Conservation (phyloP, 2,113 vertebrate species). For the Rostratula benghalensis region DNA sequence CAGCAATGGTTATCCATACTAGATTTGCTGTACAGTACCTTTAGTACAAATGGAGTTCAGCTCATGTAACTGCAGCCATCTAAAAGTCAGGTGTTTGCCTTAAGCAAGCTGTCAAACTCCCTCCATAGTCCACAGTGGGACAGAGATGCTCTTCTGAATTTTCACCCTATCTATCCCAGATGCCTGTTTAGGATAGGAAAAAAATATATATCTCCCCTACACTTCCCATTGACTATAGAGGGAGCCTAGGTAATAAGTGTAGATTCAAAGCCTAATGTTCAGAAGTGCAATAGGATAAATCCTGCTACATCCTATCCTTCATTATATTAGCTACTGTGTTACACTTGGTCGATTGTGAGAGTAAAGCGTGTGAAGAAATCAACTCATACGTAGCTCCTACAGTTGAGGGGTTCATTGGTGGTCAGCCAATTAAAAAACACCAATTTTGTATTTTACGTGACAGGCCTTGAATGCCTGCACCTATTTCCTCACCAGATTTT, state of each 20-base stretch:
- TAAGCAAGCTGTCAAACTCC: neutral
- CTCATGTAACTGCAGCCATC: neutral
- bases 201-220: rapidly evolving
- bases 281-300: neutral
- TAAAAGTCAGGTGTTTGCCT: neutral
- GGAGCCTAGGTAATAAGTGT: neutral
- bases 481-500: neutral
- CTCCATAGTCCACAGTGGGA: neutral
- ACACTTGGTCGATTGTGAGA: neutral
- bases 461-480: neutral
- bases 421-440: neutral
- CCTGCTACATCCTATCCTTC: neutral
- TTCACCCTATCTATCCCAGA: neutral
- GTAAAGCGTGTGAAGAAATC: neutral
- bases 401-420: neutral
- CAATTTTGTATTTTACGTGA: neutral
- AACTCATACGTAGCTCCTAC: neutral
- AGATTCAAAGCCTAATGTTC: neutral
- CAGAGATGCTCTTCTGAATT: neutral
- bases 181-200: neutral
- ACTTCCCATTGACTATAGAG: neutral
- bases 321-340: neutral
- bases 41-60: neutral
- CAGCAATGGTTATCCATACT: neutral
- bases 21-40: neutral